phyloP scores from a whole-genome alignment of 2,888 invertebrate species.

The Ochropacha duplaris region DNA sequence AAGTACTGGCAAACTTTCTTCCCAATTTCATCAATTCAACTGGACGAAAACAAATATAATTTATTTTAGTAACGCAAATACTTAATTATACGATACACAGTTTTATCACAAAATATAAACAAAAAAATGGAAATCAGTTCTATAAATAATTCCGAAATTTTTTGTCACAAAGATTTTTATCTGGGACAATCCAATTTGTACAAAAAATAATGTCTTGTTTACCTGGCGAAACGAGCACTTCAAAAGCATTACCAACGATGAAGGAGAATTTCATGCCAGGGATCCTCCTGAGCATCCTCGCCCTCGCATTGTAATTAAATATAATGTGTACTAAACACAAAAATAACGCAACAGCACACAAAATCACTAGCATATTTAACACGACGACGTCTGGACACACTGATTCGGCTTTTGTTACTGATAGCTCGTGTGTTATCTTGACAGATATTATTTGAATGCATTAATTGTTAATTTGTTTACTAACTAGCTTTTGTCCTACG shows the following conservation, averaged over 20 bases:
- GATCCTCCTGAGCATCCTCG: conserved; percentile 41
- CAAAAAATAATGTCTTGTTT: conserved; percentile 10
- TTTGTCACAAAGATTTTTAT: too few species aligned
- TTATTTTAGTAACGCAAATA: too few species aligned
- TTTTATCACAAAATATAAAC: too few species aligned
- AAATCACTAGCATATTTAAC: conserved; percentile 33
- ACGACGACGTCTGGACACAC: conserved; percentile 8
- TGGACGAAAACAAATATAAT: conserved; percentile 24
- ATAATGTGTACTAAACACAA: conserved; percentile 39
- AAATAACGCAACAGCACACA: conserved; percentile 24
- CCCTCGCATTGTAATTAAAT: conserved; percentile 45
- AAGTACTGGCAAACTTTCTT: conserved; percentile 31
- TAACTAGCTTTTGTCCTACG: too few species aligned
- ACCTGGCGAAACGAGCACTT: conserved; percentile 40
- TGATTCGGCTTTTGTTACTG: background rate
- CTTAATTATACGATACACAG: too few species aligned
- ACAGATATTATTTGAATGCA: background rate
- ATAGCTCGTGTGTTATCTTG: background rate
- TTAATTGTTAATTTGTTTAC: too few species aligned
- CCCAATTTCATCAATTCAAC: conserved; percentile 51
- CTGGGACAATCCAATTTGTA: too few species aligned
- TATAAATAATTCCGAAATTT: too few species aligned
- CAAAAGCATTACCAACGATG: conserved; percentile 43
- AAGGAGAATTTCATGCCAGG: conserved; percentile 46
- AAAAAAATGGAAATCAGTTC: too few species aligned